A percentile compares a stretch with the other conserved stretches of the same genome.
Conservation (phyloP, 2,888 invertebrate genomes). For the Gymnoscelis rufifasciata region DNA sequence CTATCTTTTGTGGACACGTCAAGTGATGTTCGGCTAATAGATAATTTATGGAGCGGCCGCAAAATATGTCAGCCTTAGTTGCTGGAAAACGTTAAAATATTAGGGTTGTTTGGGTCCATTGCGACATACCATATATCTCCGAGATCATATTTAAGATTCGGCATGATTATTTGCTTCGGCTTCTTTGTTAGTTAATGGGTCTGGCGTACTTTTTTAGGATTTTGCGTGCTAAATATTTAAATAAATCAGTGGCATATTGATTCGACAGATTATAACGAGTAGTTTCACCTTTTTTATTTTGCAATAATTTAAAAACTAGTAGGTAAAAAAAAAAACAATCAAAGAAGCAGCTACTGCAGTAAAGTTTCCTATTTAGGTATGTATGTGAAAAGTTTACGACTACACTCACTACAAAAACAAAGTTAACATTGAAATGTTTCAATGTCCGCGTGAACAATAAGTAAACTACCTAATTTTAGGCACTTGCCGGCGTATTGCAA, state of each 20-base stretch:
- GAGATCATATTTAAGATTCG: constrained; percentile 51
- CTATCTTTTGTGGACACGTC: constrained; percentile 68
- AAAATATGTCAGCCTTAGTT: constrained; percentile 49
- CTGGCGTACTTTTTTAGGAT: constrained; percentile 18
- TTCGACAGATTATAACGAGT: background rate
- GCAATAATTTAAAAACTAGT: background rate
- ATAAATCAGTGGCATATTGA: background rate
- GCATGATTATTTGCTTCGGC: constrained; percentile 56
- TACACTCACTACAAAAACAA: background rate
- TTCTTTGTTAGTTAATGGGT: constrained; percentile 34
- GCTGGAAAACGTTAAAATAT: constrained; percentile 61
- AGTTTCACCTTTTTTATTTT: background rate
- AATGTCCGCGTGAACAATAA: constrained; percentile 5
- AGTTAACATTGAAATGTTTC: constrained; percentile 1
- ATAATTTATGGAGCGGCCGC: constrained; percentile 72
- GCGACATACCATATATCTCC: constrained; percentile 46
- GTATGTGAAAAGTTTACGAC: constrained; percentile 2
- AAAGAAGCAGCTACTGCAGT: constrained; percentile 12
- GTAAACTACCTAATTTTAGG: background rate
- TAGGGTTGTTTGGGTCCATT: constrained; percentile 61
- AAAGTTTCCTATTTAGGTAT: constrained; percentile 1
- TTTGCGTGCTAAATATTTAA: constrained; percentile 13
- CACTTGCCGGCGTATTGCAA: constrained; percentile 1
- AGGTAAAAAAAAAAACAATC: background rate
- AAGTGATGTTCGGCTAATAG: constrained; percentile 73